Conservation (phyloP, 2,113 vertebrate species). For the Neolamprologus sp. region DNA sequence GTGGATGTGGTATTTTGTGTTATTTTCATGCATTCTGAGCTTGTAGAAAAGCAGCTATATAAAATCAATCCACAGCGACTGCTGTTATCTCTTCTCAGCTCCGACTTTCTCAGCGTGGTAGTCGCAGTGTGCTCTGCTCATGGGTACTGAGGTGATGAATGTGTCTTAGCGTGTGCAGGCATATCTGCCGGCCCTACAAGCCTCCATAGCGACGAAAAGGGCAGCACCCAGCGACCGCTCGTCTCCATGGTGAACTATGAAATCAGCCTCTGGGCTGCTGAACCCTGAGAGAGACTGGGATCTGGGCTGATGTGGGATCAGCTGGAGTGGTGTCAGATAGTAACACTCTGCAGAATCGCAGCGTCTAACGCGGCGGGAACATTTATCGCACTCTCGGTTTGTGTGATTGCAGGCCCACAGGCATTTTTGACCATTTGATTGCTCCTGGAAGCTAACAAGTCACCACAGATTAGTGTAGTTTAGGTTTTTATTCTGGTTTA, state of each 20-base stretch:
- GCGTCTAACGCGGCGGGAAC: neutral
- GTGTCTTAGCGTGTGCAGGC: conserved; percentile 34
- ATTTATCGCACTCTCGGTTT: neutral
- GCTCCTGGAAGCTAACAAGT: neutral
- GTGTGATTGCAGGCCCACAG: neutral
- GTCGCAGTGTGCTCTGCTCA: neutral
- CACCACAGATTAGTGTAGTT: neutral
- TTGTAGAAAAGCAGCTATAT: conserved; percentile 20
- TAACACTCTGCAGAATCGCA: neutral
- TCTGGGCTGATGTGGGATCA: conserved; percentile 38
- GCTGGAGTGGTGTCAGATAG: conserved; percentile 31
- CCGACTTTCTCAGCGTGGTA: neutral
- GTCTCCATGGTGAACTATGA: conserved; percentile 45
- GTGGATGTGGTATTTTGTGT: conserved; percentile 26
- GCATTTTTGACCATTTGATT: neutral
- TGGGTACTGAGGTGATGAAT: conserved; percentile 31
- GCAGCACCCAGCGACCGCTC: conserved; percentile 31
- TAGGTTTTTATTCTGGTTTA: neutral
- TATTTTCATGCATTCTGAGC: conserved; percentile 24
- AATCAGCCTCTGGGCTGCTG: conserved; percentile 34
- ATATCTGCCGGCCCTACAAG: conserved; percentile 31
- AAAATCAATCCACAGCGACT: conserved; percentile 46
- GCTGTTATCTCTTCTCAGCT: conserved; percentile 31
- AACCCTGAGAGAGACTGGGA: neutral
- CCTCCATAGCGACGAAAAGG: conserved; percentile 53